Conservation (phyloP, 2,113 vertebrate species). For the Heterotis niloticus region DNA sequence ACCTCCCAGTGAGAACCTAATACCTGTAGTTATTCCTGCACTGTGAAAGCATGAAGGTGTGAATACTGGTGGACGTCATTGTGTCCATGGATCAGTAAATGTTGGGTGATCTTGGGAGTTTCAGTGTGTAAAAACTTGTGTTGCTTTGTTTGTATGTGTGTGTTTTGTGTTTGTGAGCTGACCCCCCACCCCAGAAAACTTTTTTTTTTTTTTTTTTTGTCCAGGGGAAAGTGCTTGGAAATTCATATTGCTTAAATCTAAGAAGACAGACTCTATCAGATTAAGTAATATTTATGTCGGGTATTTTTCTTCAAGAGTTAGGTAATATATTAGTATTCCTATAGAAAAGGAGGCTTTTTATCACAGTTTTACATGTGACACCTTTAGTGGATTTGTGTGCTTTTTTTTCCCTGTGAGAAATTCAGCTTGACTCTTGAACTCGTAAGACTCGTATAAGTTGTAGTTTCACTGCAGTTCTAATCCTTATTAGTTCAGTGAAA, state of each 20-base stretch:
- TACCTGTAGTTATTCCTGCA: not conserved
- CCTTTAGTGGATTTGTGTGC: not conserved
- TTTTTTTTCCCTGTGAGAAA: not conserved
- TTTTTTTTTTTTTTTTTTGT: not conserved
- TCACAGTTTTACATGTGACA: not conserved
- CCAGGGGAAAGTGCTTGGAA: not conserved
- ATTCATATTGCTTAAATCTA: not conserved
- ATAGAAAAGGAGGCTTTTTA: not conserved
- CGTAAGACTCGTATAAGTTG: not conserved
- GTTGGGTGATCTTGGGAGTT: not conserved
- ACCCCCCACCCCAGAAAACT: not conserved
- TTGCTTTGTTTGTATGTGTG: not conserved
- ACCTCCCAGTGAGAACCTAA: not conserved
- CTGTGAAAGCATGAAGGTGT: not conserved
- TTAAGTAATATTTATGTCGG: not conserved
- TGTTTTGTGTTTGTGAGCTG: not conserved
- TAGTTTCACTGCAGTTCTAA: not conserved
- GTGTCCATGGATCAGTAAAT: not conserved
- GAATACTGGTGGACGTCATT: not conserved
- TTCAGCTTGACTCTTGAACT: not conserved
- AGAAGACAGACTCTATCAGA: not conserved
- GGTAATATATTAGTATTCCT: no score
- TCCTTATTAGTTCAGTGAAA: not conserved
- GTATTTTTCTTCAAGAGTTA: not conserved
- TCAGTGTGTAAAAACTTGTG: not conserved